phyloP scores from a whole-genome alignment of 1,140 invertebrate genomes.

The Drosophila bifasciata region DNA sequence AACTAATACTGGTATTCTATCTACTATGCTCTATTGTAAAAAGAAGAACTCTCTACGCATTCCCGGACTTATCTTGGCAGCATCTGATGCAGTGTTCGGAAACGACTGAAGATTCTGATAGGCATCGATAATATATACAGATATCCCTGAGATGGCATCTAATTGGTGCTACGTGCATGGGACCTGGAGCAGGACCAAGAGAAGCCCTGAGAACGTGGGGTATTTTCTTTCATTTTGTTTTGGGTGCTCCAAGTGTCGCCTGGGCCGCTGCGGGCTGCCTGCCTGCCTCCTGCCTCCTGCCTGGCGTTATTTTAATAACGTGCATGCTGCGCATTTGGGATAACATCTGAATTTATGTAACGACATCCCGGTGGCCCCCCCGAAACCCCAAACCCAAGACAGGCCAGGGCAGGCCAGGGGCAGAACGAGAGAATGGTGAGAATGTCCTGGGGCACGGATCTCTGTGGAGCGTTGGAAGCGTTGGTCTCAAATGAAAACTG shows the following conservation, averaged over 20 bases:
- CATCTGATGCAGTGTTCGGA: no score
- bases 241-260: conserved; percentile 32
- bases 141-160: no score
- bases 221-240: conserved; percentile 49
- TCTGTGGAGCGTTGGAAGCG: not conserved
- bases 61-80: no score
- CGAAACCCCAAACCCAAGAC: no score
- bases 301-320: conserved; percentile 78
- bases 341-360: conserved; percentile 84
- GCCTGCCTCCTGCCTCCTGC: no score
- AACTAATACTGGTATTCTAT: no score
- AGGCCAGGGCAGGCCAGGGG: conserved; percentile 35
- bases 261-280: conserved; percentile 26
- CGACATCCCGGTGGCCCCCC: conserved; percentile 51
- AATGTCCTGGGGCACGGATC: conserved; percentile 3
- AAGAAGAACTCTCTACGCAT: no score
- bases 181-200: not conserved
- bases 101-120: conserved; percentile 11
- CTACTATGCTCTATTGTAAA: no score
- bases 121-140: conserved; percentile 43
- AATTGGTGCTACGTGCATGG: conserved; percentile 35
- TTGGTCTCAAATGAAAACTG: conserved; percentile 82
- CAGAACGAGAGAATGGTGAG: conserved; percentile 35
- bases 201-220: conserved; percentile 2
- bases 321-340: conserved; percentile 80